These are phyloP conservation scores for Stigmatopora argus DNA, from an alignment of 2,113 vertebrate species.

Conservation along the genomic window DNA sequence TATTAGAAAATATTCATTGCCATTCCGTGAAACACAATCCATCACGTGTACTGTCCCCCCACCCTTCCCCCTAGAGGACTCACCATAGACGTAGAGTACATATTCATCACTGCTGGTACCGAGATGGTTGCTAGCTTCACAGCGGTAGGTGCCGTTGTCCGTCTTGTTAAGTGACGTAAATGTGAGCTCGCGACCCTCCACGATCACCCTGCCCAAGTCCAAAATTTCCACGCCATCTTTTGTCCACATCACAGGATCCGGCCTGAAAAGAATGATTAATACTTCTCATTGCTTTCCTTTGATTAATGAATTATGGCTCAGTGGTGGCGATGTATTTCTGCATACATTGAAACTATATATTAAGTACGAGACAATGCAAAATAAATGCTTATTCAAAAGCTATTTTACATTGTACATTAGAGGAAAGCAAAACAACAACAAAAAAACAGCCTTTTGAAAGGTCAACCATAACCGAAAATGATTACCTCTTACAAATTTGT, in stretches of 20 bases:
- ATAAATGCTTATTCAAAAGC: no score
- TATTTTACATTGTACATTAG: no score
- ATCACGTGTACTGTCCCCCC: no score
- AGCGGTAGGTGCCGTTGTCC: slow-evolving; percentile 97
- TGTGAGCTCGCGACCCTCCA: slow-evolving; percentile 89
- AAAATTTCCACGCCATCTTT: slow-evolving; percentile 93
- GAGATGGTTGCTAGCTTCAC: slow-evolving; percentile 92
- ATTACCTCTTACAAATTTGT: no score
- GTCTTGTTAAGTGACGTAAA: slow-evolving; percentile 97
- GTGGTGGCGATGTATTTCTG: no score
- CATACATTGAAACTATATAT: no score
- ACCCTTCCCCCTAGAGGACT: slow-evolving; percentile 55
- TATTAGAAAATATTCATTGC: not conserved
- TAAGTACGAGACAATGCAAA: no score
- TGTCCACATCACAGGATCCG: slow-evolving; percentile 94
- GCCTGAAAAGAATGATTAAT: slow-evolving; percentile 65
- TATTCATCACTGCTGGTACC: slow-evolving; percentile 92
- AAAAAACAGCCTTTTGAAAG: no score
- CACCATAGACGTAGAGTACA: slow-evolving; percentile 94
- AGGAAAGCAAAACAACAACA: no score
- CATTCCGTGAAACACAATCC: slow-evolving; percentile 6
- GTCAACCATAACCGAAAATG: no score
- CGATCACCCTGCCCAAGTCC: slow-evolving; percentile 89
- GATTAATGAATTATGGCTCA: no score
- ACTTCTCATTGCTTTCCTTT: no score